Evolutionary conservation across 2,888 invertebrate species (phyloP).

Genomic region (Minunthozetes semirufus): DNA sequence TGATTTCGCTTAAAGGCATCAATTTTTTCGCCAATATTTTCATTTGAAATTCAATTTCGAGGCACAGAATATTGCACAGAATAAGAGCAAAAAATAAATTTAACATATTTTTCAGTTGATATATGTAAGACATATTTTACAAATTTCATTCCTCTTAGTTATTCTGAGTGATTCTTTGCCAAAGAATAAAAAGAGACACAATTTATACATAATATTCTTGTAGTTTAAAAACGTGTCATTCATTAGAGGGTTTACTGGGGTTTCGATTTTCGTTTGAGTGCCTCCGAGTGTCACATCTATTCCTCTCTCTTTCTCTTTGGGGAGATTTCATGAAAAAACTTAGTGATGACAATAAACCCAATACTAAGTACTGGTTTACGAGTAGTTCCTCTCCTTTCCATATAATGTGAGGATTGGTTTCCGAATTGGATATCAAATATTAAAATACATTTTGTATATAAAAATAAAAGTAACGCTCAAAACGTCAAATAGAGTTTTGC

Average conservation of each 20-base stretch:
- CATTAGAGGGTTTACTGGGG: constrained; percentile 3
- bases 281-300: background rate
- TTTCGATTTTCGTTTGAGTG: constrained; percentile 4
- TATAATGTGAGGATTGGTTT: background rate
- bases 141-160: no score
- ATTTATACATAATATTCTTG: background rate
- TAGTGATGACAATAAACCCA: background rate
- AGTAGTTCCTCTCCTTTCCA: no score
- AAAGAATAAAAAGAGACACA: background rate
- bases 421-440: background rate
- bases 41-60: no score
- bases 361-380: no score
- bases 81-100: no score
- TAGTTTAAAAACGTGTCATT: background rate
- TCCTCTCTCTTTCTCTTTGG: background rate
- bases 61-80: no score
- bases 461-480: background rate
- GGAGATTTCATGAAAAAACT: background rate
- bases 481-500: background rate
- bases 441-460: no score
- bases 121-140: no score
- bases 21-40: no score
- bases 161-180: background rate
- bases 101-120: no score
- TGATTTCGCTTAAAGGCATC: no score